Conservation (phyloP, 2,113 vertebrate genomes). For the Ptychochromis oligacanthus region DNA sequence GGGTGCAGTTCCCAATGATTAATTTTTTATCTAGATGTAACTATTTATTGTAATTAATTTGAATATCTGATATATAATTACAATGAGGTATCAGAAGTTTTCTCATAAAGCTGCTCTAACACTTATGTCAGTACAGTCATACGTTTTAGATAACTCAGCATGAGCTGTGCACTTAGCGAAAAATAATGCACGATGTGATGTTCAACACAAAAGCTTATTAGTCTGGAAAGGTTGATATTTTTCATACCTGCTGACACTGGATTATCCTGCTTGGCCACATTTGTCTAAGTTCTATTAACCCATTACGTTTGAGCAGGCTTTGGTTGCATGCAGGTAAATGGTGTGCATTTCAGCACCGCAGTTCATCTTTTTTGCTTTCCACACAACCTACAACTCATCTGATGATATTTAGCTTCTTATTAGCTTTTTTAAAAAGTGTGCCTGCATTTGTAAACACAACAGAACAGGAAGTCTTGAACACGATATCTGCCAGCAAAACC, state of each 20-base stretch:
- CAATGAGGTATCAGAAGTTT: accelerated
- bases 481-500: neutral
- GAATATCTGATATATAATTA: neutral
- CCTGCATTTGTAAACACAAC: neutral
- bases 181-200: accelerated
- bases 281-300: neutral
- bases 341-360: neutral
- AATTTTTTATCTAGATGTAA: too few relatives aligned
- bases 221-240: neutral
- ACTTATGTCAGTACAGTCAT: neutral
- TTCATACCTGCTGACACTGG: neutral
- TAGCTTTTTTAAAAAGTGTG: neutral
- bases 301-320: accelerated
- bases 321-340: neutral
- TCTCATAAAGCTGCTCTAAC: neutral
- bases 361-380: neutral
- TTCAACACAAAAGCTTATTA: neutral
- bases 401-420: neutral
- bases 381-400: neutral
- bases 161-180: neutral
- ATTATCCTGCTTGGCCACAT: neutral
- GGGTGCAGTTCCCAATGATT: too few relatives aligned
- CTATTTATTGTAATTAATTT: too few relatives aligned
- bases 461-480: neutral
- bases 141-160: accelerated